Conservation (phyloP, 2,888 invertebrate genomes). For the Chalcis sispes region DNA sequence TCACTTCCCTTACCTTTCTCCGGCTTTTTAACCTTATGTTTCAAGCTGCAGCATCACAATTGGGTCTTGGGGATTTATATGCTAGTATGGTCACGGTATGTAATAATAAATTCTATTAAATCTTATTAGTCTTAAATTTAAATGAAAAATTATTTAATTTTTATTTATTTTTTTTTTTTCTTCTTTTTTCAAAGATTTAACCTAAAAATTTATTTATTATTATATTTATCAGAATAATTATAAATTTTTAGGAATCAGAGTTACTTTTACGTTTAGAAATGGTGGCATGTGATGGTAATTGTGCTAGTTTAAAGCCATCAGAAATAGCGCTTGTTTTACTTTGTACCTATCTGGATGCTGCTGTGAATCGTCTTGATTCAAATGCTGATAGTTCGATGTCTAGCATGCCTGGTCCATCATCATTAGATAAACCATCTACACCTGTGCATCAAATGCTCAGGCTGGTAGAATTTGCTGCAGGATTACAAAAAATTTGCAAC, state of each 20-base stretch:
- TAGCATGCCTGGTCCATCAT: conserved; percentile 60
- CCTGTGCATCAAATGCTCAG: conserved; percentile 79
- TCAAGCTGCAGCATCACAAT: conserved; percentile 78
- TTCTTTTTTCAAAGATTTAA: neutral
- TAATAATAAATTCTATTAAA: neutral
- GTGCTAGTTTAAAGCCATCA: conserved; percentile 85
- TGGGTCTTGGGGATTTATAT: conserved; percentile 78
- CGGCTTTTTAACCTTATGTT: conserved; percentile 82
- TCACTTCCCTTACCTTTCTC: conserved; percentile 84
- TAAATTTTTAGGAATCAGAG: conserved; percentile 78
- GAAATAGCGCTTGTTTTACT: conserved; percentile 88
- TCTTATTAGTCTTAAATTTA: conserved; percentile 10
- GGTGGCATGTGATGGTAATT: conserved; percentile 85
- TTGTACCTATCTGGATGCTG: conserved; percentile 83
- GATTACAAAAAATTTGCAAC: conserved; percentile 84
- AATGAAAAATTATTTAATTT: neutral
- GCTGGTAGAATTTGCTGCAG: conserved; percentile 84
- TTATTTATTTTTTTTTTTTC: neutral
- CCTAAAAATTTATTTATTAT: conserved; percentile 31
- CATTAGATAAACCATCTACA: conserved; percentile 60
- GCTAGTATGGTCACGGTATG: conserved; percentile 78
- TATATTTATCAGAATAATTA: conserved; percentile 10
- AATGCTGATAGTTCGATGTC: conserved; percentile 62
- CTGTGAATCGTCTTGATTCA: conserved; percentile 75
- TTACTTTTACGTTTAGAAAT: conserved; percentile 85